Conservation (phyloP, 2,113 vertebrate genomes). For the Alectura lathami region DNA sequence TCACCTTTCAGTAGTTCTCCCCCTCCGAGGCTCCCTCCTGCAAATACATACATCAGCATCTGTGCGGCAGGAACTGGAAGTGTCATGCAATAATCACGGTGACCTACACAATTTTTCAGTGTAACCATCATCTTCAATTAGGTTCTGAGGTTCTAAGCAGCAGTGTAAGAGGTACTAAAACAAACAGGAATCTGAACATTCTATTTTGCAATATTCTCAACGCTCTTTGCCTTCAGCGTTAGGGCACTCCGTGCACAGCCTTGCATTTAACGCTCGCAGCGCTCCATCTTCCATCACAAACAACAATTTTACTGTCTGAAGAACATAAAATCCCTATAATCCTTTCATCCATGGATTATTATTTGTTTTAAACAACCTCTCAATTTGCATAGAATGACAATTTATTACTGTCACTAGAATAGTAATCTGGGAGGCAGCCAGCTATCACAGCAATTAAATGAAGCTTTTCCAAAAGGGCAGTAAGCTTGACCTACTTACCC, state of each 20-base stretch:
- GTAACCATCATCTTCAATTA: background rate
- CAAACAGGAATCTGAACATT: background rate
- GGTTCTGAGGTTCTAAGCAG: background rate
- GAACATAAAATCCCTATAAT: conserved; percentile 22
- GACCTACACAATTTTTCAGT: background rate
- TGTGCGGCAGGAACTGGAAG: background rate
- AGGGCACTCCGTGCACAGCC: background rate
- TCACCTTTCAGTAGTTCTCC: background rate
- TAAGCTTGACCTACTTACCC: conserved; percentile 57
- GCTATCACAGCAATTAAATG: conserved; percentile 51
- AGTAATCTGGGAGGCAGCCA: conserved; percentile 30
- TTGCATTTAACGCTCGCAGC: background rate
- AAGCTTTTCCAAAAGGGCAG: conserved; percentile 23
- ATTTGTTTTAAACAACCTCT: background rate
- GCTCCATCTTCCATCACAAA: background rate
- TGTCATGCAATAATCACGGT: background rate
- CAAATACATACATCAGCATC: background rate
- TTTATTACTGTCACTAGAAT: background rate
- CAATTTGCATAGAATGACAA: conserved; percentile 50
- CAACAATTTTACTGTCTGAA: background rate
- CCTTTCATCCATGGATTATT: background rate
- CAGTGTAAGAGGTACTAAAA: background rate
- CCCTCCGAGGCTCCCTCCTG: background rate
- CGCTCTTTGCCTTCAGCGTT: background rate
- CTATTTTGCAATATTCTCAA: background rate